Percentiles rank a stretch among this genome's conserved stretches.
Evolutionary conservation across 1,140 invertebrate species (phyloP).

Genomic region (Varroa destructor): DNA sequence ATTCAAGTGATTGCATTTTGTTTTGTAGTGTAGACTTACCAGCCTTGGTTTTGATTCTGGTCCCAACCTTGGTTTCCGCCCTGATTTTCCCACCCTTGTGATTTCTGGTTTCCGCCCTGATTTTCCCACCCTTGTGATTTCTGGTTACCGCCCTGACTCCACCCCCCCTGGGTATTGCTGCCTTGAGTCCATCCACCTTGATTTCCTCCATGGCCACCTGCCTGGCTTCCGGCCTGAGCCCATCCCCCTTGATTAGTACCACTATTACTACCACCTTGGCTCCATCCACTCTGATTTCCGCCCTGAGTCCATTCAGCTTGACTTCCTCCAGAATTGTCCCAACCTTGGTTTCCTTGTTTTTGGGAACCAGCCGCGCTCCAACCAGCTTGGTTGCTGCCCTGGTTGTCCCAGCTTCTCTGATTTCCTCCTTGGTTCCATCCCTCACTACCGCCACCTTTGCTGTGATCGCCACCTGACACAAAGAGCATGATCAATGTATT

Average conservation of each 20-base stretch:
- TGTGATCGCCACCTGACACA: conserved; percentile 3
- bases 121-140: conserved; percentile 5
- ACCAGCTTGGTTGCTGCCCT: background rate
- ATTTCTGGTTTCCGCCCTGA: conserved; percentile 4
- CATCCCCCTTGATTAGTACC: background rate
- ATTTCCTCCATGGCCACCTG: background rate
- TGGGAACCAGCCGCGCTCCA: background rate
- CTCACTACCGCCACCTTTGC: background rate
- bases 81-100: conserved; percentile 7
- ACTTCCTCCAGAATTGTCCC: conserved; percentile 4
- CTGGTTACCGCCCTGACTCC: conserved; percentile 5
- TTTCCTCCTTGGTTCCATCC: conserved; percentile 23
- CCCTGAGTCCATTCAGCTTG: conserved; percentile 1
- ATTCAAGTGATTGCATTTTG: no score
- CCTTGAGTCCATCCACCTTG: conserved; percentile 9
- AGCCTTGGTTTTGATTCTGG: background rate
- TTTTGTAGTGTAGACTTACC: no score
- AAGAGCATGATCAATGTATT: background rate
- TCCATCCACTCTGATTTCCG: conserved; percentile 1
- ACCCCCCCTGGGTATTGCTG: no score
- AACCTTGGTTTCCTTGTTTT: background rate
- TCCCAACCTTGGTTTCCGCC: conserved; percentile 4
- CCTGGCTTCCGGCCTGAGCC: background rate
- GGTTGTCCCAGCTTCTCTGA: conserved; percentile 17
- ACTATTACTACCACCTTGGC: background rate